Evolutionary conservation across 2,113 vertebrate genomes (phyloP), one percentile per base, ranked within the genome.

Genomic region (Eulacestoma nigropectus): DNA sequence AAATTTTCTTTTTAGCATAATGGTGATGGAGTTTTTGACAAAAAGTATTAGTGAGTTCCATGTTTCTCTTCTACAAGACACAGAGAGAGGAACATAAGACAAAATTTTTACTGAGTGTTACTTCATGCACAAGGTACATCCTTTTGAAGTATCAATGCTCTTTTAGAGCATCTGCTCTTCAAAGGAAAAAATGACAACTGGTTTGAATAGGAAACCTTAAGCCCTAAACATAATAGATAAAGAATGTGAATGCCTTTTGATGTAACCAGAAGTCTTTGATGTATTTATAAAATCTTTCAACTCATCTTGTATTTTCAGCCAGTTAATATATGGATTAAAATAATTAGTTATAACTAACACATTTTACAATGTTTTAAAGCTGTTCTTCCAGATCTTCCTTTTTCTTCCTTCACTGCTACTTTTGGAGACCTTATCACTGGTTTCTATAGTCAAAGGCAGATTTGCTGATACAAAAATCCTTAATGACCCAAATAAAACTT

Each of bases 241-340:
- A 96, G 90, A 92, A 94, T 94, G 82, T 68, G 85, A 86, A 83
- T 72, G 39, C 49, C 80, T 94, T 97, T 96, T 96, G 87, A 97
- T 95, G 90, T 86, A 94, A 90, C 47, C 60, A 94, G 29, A 88
- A 90, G 42, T 70, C 92, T 97, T 96, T 96, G 93, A 97, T 97
- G 90, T 90, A 90, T 80, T 95, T 90, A 92, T 90, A 90, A 96
- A 94, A 95, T 95, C 75, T 85, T 93, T 47, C 75, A 90, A 80
- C 27, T 56, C 90, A 74, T 94, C 91, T 93, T 91, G 78, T 94
- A 76, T 90, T 94, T 96, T 95, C 75, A 88, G 37, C 16, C 47
- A 60, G 75, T 88, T 91, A 96, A 75, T 90, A 84, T 60, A 90
- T 70, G 29, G 16, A 90, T 78, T 93, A 84, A 94, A 96, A 90